A percentile compares a stretch with the other conserved stretches of the same genome.
Conservation (phyloP, 92 coral and sea anemone species). For the Plumapathes pennacea region DNA sequence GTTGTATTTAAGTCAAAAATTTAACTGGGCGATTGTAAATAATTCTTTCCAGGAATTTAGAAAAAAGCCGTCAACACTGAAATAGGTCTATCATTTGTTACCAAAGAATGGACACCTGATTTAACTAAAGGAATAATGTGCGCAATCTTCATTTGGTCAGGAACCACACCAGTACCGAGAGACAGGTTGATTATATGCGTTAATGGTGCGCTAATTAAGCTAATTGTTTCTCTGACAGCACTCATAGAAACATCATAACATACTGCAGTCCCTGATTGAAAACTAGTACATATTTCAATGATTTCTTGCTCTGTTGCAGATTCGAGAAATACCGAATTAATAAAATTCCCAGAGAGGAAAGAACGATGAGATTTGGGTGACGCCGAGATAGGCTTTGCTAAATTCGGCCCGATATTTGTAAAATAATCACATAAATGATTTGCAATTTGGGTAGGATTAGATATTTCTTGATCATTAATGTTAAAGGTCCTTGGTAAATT, state of each 20-base stretch:
- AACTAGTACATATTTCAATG: no score
- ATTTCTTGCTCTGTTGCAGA: no score
- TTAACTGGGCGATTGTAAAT: no score
- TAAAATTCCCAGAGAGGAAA: no score
- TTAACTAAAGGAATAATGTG: constrained; percentile 14
- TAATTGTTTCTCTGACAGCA: constrained; percentile 12
- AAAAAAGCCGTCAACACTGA: constrained; percentile 13
- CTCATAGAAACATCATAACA: constrained; percentile 12
- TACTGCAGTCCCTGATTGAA: constrained; percentile 9
- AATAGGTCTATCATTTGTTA: constrained; percentile 1
- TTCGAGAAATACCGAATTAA: no score
- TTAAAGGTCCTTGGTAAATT: background rate
- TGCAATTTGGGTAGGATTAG: constrained; percentile 5
- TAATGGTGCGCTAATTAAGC: constrained; percentile 10
- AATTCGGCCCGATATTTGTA: constrained; percentile 1
- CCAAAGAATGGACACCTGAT: background rate
- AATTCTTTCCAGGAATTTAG: constrained; percentile 19
- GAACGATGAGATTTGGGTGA: no score
- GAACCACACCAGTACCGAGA: constrained; percentile 18
- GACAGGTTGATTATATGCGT: constrained; percentile 11
- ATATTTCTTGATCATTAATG: background rate
- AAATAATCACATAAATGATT: no score
- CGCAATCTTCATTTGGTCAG: constrained; percentile 19
- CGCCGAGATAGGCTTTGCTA: no score
- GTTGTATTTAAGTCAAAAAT: no score